These are phyloP conservation scores for Silurus meridionalis DNA, from an alignment of 2,113 vertebrate species.

Conservation along the genomic window DNA sequence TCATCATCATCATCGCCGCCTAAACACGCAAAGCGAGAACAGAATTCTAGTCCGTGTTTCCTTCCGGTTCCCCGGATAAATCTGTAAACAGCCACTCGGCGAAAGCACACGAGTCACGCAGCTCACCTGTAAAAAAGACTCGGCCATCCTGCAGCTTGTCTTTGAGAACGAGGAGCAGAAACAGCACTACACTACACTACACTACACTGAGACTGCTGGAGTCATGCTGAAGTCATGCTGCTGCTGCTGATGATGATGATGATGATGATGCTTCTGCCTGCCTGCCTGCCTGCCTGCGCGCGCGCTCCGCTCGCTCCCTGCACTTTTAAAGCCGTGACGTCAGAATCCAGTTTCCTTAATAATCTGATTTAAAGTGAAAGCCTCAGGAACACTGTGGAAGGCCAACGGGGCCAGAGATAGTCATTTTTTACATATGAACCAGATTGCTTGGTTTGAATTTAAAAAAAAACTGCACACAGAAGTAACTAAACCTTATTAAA, in stretches of 20 bases:
- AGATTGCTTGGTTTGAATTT: too few relatives aligned
- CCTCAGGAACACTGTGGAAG: conserved; percentile 6
- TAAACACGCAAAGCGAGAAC: background rate
- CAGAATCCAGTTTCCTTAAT: conserved; percentile 70
- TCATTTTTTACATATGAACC: background rate
- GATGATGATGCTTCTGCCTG: too few relatives aligned
- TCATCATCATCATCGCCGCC: background rate
- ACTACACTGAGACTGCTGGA: background rate
- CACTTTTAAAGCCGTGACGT: conserved; percentile 67
- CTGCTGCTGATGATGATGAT: too few relatives aligned
- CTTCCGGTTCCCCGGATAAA: background rate
- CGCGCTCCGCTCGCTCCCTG: conserved; percentile 39
- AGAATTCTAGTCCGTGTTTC: background rate
- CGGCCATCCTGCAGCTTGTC: conserved; percentile 61
- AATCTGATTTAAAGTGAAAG: conserved; percentile 66
- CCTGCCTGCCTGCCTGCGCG: background rate
- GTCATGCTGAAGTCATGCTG: conserved; percentile 37
- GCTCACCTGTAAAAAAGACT: conserved; percentile 71
- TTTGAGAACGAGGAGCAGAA: background rate
- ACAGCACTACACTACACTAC: too few relatives aligned
- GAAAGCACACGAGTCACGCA: background rate
- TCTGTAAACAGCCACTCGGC: too few relatives aligned
- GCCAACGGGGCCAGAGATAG: background rate
- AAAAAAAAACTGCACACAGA: background rate
- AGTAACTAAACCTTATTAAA: background rate